Base-by-base conservation (phyloP, 2,797 vertebrate species). In the Danio albolineatus region DNA sequence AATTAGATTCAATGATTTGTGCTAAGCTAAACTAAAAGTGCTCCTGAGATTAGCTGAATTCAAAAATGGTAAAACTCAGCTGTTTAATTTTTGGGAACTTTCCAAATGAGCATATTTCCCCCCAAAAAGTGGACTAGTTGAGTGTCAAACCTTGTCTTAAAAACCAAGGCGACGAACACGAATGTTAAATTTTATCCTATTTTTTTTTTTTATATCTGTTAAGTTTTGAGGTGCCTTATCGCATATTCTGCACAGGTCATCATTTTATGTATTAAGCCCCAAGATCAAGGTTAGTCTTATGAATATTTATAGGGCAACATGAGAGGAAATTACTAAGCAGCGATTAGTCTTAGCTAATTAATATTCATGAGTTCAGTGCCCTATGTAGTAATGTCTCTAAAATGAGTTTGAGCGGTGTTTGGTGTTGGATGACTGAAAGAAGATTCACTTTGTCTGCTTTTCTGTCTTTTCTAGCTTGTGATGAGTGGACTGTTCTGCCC, bases 401-500 rank as follows among this genome's bases (percentile, higher is more conserved):
- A 43, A 10, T 7, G 38, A 39, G 2, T 53, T 21, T 7, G 4
- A 39, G 38, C 51, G 71, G 12, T 21, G 69, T 12, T 67, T 21
- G 62, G 7, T 57, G 19, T n/a, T 43, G 19, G 44, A 28, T 28
- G 64, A 12, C 48, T 53, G 28, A 53, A 17, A 16, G 41, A n/a
- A 66, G 39, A 28, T 57, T 19, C 6, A 38, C 21, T 17, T 19
- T 64, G 21, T 77, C 10, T 57, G n/a, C 28, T 49, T 54, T 19
- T 16, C 10, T 61, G 21, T 79, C 10, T 76, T 16, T 73, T 77
- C 38, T 86, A 99, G 97, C 94, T 0, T 99, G 97, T 21, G 97
- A 99, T 2, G 95, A 94, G 8, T 99, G 98, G 98, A 95, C 94
- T 0, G 91, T 95, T 28, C 92, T 99, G 74, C 96, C 95, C 44